phyloP scores from a whole-genome alignment of 2,113 vertebrate genomes.

The Empidonax traillii region DNA sequence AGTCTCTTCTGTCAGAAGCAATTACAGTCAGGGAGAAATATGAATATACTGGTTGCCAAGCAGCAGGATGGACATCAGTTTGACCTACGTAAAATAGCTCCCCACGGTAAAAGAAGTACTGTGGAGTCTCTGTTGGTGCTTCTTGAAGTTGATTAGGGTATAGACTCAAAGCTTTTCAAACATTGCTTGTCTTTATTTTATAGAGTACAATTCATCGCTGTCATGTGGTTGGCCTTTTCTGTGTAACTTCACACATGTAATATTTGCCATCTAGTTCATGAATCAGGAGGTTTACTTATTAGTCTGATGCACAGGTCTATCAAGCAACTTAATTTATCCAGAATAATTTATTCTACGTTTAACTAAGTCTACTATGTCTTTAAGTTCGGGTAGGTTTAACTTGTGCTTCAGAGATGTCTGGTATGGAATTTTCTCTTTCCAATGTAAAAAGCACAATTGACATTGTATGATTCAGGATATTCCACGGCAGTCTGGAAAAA shows the following conservation, averaged over 20 bases:
- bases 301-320: background rate
- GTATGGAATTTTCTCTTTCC: background rate
- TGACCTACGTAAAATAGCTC: background rate
- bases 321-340: background rate
- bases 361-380: background rate
- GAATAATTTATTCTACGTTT: background rate
- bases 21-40: background rate
- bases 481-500: background rate
- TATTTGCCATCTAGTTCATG: background rate
- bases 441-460: background rate
- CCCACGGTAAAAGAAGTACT: accelerated
- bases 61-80: background rate
- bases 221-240: accelerated
- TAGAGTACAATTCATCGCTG: background rate
- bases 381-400: background rate
- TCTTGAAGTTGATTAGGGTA: background rate
- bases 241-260: accelerated
- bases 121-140: accelerated
- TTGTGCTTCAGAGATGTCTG: background rate
- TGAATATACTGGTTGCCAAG: background rate
- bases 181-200: background rate
- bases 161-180: background rate
- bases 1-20: background rate
- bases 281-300: background rate
- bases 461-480: background rate